Base-by-base conservation (phyloP, 1,140 invertebrate genomes). In the Cephus cinctus region DNA sequence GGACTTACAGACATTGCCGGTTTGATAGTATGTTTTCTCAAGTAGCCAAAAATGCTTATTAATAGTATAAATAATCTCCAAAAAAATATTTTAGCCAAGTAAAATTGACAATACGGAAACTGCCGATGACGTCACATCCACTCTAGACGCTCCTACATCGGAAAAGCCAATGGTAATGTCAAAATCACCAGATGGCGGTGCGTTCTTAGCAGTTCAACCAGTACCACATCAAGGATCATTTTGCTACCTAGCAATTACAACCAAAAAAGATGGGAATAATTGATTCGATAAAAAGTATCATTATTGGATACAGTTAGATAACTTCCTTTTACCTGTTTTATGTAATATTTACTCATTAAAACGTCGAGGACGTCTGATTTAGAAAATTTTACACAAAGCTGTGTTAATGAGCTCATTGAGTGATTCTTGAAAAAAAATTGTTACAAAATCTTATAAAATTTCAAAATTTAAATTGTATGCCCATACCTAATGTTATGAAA, bases 141-240 rank as follows among this genome's bases (percentile, higher is more conserved):
- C 44, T 35, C 47, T 50, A 35, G 36, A 43, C n/a, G 43, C 43
- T 21, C 11, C 27, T 12, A 38, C 27, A 27, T 39, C 32, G 5
- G 50, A 59, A 31, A 63, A 65, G 50, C 70, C 78, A 0, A 51
- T 77, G 44, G 39, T 78, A 15, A 76, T 76, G 54, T 51, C 69
- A 46, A 61, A 70, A 41, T 80, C 78, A 1, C 79, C 79, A 0
- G 79, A 80, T 56, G 77, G 77, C 11, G 79, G 79, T 4, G 76
- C 68, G 6, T n/a, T n/a, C n/a, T 2, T 79, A 5, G 70, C 76
- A 2, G 65, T 73, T 2, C 78, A 79, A 43, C 78, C 78, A 3
- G 65, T 79, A 11, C 78, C 78, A 5, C 59, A 75, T 44, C 75
- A 71, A 47, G 78, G 78, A 1, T 76, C 77, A 2, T 80, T 80